Conservation (phyloP, 2,797 vertebrate species). For the Rhabdomys pumilio region DNA sequence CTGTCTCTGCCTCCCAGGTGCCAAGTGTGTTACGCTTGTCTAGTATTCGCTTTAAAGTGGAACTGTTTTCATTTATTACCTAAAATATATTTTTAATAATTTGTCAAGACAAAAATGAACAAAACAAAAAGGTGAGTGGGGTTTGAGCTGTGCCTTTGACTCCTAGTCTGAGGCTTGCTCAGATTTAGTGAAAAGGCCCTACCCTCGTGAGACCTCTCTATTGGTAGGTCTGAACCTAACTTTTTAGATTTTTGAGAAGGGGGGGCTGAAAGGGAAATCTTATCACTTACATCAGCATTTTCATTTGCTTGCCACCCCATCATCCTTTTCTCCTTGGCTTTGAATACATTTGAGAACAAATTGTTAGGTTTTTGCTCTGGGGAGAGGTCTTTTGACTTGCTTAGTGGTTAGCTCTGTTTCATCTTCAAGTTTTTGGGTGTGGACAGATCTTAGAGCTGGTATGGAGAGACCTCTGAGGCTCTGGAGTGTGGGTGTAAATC, state of each 20-base stretch:
- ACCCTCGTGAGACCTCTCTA: background rate
- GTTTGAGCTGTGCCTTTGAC: slow-evolving; percentile 35
- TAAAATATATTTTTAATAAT: slow-evolving; percentile 48
- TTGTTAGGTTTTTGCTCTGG: background rate
- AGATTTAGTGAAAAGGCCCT: slow-evolving; percentile 39
- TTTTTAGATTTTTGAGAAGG: slow-evolving; percentile 36
- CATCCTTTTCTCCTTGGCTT: background rate
- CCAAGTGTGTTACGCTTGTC: background rate
- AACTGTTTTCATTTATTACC: slow-evolving; percentile 6
- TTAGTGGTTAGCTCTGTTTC: slow-evolving; percentile 22
- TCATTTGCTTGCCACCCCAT: background rate
- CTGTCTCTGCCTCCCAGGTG: background rate
- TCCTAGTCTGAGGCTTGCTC: background rate
- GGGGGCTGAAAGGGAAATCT: background rate
- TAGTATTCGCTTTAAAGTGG: slow-evolving; percentile 33
- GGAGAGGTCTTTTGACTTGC: background rate
- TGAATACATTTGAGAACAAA: slow-evolving; percentile 25
- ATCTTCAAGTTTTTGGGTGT: background rate
- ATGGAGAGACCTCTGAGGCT: slow-evolving; percentile 23
- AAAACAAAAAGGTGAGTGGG: slow-evolving; percentile 9
- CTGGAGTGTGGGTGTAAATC: background rate
- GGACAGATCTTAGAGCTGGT: slow-evolving; percentile 24
- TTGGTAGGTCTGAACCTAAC: slow-evolving; percentile 37
- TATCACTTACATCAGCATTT: background rate
- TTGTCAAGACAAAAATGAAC: slow-evolving; percentile 56